phyloP scores from a whole-genome alignment of 2,888 invertebrate species.

The Xestia xanthographa region DNA sequence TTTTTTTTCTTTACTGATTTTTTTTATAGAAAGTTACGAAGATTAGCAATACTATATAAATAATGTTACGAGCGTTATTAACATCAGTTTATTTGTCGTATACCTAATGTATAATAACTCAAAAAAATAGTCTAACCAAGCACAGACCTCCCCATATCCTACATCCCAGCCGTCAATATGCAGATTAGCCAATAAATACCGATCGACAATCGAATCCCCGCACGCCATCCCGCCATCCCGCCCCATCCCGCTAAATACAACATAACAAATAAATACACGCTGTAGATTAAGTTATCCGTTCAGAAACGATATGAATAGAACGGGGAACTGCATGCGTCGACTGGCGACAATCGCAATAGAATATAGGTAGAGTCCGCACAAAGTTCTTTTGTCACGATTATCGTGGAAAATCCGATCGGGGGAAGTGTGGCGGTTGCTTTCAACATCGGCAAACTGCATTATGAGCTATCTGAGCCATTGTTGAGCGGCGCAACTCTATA shows the following conservation, averaged over 20 bases:
- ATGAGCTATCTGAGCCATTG: slow-evolving; percentile 88
- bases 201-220: slow-evolving; percentile 39
- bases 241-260: slow-evolving; percentile 60
- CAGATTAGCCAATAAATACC: slow-evolving; percentile 33
- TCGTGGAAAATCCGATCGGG: slow-evolving; percentile 89
- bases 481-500: slow-evolving; percentile 79
- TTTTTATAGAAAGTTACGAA: background rate
- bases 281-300: slow-evolving; percentile 78
- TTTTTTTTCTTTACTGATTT: background rate
- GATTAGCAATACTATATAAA: background rate
- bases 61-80: background rate
- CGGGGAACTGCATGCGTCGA: slow-evolving; percentile 76
- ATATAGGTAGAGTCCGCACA: slow-evolving; percentile 80
- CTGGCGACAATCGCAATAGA: slow-evolving; percentile 77
- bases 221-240: slow-evolving; percentile 47
- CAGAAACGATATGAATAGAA: slow-evolving; percentile 81
- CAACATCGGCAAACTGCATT: slow-evolving; percentile 89
- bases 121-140: background rate
- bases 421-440: slow-evolving; percentile 88
- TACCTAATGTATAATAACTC: background rate
- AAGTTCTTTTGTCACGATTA: slow-evolving; percentile 90
- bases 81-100: background rate
- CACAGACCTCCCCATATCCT: background rate
- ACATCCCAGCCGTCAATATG: slow-evolving; percentile 30
- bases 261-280: slow-evolving; percentile 74